phyloP scores from a whole-genome alignment of 2,888 invertebrate species.

The Mystacides longicornis region DNA sequence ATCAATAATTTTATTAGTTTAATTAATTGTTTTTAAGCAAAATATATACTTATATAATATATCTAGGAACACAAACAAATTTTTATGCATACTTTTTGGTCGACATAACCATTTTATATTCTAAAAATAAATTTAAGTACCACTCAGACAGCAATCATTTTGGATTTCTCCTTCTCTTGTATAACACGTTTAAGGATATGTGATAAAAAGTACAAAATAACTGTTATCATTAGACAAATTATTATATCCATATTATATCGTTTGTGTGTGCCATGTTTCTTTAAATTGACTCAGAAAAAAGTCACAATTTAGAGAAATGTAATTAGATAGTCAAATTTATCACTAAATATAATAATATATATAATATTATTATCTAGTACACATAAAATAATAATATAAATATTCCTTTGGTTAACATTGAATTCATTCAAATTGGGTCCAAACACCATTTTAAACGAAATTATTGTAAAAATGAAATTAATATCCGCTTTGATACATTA shows the following conservation, averaged over 20 bases:
- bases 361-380: slow-evolving; percentile 9
- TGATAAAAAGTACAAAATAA: slow-evolving; percentile 1
- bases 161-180: too few relatives aligned
- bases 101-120: too few relatives aligned
- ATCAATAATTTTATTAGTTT: too few relatives aligned
- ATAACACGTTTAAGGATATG: background rate
- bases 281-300: background rate
- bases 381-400: background rate
- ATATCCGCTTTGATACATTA: background rate
- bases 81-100: too few relatives aligned
- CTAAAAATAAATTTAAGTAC: too few relatives aligned
- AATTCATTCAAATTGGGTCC: slow-evolving; percentile 19
- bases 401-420: too few relatives aligned
- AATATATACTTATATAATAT: too few relatives aligned
- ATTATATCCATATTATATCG: background rate
- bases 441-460: slow-evolving; percentile 18
- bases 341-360: slow-evolving; percentile 7
- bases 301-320: slow-evolving; percentile 3
- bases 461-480: slow-evolving; percentile 8
- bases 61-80: too few relatives aligned
- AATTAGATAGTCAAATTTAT: slow-evolving; percentile 23
- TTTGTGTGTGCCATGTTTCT: background rate
- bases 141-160: too few relatives aligned
- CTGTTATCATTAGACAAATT: background rate
- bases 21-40: too few relatives aligned